Percentiles rank a stretch among this genome's conserved stretches.
Conservation (phyloP, 2,888 invertebrate genomes). For the Melinaea marsaeus region DNA sequence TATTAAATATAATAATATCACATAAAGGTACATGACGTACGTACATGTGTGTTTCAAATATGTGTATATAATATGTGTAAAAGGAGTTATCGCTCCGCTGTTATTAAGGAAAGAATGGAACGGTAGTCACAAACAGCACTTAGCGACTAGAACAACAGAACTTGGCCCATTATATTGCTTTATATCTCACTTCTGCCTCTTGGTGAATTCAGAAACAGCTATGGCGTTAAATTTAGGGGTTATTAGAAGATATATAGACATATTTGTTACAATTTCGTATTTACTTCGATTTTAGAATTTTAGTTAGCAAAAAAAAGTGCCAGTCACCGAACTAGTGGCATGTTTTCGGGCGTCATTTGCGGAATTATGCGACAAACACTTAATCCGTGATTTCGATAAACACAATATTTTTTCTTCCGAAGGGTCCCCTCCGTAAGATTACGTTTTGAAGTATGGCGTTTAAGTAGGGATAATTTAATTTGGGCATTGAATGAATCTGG, state of each 20-base stretch:
- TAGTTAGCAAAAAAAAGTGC: neutral
- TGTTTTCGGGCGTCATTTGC: neutral
- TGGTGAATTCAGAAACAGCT: neutral
- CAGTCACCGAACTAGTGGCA: neutral
- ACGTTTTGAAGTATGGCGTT: slow-evolving; percentile 54
- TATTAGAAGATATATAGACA: neutral
- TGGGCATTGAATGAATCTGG: slow-evolving; percentile 36
- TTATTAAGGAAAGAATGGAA: neutral
- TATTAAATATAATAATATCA: too few relatives aligned
- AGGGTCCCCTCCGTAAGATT: slow-evolving; percentile 41
- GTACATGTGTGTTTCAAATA: too few relatives aligned
- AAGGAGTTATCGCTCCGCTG: neutral
- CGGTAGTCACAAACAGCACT: slow-evolving; percentile 36
- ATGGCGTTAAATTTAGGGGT: neutral
- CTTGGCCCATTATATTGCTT: slow-evolving; percentile 41
- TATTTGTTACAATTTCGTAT: neutral
- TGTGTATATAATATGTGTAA: too few relatives aligned
- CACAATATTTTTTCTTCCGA: slow-evolving; percentile 43
- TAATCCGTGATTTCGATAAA: slow-evolving; percentile 32
- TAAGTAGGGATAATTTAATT: slow-evolving; percentile 55
- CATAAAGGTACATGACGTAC: too few relatives aligned
- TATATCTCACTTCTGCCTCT: slow-evolving; percentile 32
- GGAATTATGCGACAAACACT: slow-evolving; percentile 13
- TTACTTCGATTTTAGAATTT: too few relatives aligned
- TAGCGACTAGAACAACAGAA: slow-evolving; percentile 41